Conservation (phyloP, 2,797 vertebrate species). For the Enteromius argenteus region DNA sequence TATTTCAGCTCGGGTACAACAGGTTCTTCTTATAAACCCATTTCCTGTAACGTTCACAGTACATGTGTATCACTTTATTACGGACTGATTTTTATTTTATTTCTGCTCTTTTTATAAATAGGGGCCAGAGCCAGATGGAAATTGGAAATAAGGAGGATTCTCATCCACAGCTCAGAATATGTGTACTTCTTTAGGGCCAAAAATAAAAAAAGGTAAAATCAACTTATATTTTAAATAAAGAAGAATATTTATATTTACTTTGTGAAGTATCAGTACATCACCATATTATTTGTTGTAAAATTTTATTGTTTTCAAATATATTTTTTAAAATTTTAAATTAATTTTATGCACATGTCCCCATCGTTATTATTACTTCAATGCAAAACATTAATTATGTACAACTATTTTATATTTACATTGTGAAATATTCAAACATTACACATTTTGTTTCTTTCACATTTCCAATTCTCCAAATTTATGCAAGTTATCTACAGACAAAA, state of each 20-base stretch:
- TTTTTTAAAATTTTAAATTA: too few species aligned
- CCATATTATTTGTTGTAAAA: too few species aligned
- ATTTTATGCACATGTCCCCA: background rate
- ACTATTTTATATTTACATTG: too few species aligned
- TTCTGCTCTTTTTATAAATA: background rate
- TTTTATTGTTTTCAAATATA: too few species aligned
- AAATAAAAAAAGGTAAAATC: background rate
- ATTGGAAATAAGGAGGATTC: background rate
- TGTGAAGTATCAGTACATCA: too few species aligned
- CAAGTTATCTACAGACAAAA: too few species aligned
- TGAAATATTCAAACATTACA: too few species aligned
- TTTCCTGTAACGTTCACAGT: background rate
- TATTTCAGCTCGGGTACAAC: slow-evolving; percentile 68
- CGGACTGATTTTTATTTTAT: background rate
- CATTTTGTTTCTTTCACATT: too few species aligned
- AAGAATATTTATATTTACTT: background rate
- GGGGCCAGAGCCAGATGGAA: background rate
- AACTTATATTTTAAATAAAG: background rate
- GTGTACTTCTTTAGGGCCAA: background rate
- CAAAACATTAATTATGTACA: too few species aligned
- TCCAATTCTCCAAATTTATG: too few species aligned
- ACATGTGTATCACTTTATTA: background rate
- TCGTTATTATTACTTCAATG: background rate
- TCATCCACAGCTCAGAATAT: background rate
- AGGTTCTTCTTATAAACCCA: slow-evolving; percentile 64